Evolutionary conservation across 1,140 invertebrate species (phyloP), one percentile per base, ranked within the genome.

Genomic region (Drosophila equinoxialis): DNA sequence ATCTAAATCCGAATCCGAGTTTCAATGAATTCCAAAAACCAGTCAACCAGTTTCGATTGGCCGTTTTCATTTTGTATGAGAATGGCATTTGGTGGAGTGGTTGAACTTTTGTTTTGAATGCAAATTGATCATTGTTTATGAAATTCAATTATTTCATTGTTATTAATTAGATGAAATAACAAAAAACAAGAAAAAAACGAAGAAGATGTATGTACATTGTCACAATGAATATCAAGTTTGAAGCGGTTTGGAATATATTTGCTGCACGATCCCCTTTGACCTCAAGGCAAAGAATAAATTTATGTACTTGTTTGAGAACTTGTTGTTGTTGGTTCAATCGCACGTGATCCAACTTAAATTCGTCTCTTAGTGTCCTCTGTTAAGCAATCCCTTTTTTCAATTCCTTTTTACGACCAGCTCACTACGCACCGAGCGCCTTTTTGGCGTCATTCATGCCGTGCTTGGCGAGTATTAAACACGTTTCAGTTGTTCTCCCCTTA

Each of bases 371-470:
- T 30, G 30, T 30, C 30, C 30, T 30, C 5, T 30, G 30, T 30
- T 30, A 30, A 39, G 11, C 37, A 39, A 39, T 39, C 37, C 37
- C 37, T 39, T 39, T 39, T 39, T 39, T 39, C 37, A 39, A 45
- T 45, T 45, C 42, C 42, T 45, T 45, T 48, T 48, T 17, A 48
- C 14, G 45, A 17, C 37, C 37, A 39, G 14, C 17, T 51, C 41
- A 72, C 59, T 66, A 63, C 63, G 20, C 62, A 65, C 51, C 74
- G 75, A 65, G 74, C 85, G 85, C 69, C 85, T 81, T 79, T 90
- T 84, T 68, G 85, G 85, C 85, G 85, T 89, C 85, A 89, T 90
- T 90, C 78, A 90, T 90, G 81, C 69, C 85, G 81, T 89, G 85
- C 73, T 79, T 72, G 61, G 13, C 51, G 78, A 54, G 69, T 68